These are phyloP conservation scores for Micromesistius poutassou DNA, from an alignment of 2,797 vertebrate species.

Conservation along the genomic window DNA sequence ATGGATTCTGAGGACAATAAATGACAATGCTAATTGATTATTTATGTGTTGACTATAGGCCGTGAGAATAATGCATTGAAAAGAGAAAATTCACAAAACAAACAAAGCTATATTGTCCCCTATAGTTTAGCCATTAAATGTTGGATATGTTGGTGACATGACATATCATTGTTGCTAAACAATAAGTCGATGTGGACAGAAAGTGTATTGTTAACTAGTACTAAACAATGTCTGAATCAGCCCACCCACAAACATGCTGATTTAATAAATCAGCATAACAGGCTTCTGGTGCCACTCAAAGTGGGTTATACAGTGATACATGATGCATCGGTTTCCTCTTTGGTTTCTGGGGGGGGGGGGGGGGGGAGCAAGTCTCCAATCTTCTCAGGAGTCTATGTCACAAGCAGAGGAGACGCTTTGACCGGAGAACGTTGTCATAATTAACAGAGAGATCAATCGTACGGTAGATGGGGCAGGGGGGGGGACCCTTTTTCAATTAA, in stretches of 20 bases:
- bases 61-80: background rate
- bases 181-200: too few relatives aligned
- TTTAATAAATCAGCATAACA: background rate
- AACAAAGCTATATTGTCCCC: background rate
- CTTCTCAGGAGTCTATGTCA: conserved; percentile 22
- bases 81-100: background rate
- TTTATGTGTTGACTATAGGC: background rate
- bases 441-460: conserved; percentile 68
- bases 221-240: conserved; percentile 24
- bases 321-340: background rate
- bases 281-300: background rate
- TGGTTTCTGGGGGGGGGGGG: background rate
- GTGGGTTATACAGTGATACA: background rate
- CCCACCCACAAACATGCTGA: conserved; percentile 11
- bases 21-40: background rate
- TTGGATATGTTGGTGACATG: background rate
- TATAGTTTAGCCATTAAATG: conserved; percentile 18
- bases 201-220: conserved; percentile 10
- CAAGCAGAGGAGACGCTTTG: conserved; percentile 43
- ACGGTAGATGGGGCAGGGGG: conserved; percentile 53
- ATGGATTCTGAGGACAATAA: background rate
- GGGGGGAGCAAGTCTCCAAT: background rate
- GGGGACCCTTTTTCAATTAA: conserved; percentile 70
- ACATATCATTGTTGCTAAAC: too few relatives aligned
- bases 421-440: conserved; percentile 62